Percentiles rank a stretch among this genome's conserved stretches.
Conservation (phyloP, 2,113 vertebrate species). For the Zapus hudsonius region DNA sequence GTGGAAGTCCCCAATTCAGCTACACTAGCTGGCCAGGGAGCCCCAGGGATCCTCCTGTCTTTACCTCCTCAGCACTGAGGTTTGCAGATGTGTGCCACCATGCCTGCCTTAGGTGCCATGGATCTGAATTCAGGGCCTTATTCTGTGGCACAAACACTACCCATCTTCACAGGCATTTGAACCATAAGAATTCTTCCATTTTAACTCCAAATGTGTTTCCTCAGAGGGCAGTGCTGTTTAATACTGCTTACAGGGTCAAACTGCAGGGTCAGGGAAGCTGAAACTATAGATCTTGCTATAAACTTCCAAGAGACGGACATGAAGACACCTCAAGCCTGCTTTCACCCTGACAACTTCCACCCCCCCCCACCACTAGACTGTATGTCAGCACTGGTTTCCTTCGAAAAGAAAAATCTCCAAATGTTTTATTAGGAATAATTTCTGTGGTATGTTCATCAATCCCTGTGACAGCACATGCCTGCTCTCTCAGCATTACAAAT, state of each 20-base stretch:
- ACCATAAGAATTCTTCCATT: not conserved
- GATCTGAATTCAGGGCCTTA: too few relatives aligned
- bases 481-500: not conserved
- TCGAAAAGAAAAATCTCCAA: slow-evolving; percentile 9
- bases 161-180: fast-evolving
- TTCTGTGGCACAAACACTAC: too few relatives aligned
- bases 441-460: not conserved
- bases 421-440: slow-evolving; percentile 14
- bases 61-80: too few relatives aligned
- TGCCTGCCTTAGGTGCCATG: too few relatives aligned
- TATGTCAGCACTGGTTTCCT: not conserved
- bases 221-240: not conserved
- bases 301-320: not conserved
- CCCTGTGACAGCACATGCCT: not conserved
- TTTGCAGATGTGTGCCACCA: too few relatives aligned
- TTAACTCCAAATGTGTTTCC: not conserved
- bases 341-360: not conserved
- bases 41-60: too few relatives aligned
- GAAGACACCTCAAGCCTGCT: not conserved
- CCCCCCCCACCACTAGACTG: too few relatives aligned
- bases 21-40: too few relatives aligned
- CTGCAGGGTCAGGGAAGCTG: fast-evolving
- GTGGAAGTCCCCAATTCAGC: too few relatives aligned
- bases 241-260: fast-evolving
- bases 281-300: fast-evolving